Evolutionary conservation across 35 echinoderm and acorn worm species (phyloP).

Genomic region (Holothuria glaberrima): DNA sequence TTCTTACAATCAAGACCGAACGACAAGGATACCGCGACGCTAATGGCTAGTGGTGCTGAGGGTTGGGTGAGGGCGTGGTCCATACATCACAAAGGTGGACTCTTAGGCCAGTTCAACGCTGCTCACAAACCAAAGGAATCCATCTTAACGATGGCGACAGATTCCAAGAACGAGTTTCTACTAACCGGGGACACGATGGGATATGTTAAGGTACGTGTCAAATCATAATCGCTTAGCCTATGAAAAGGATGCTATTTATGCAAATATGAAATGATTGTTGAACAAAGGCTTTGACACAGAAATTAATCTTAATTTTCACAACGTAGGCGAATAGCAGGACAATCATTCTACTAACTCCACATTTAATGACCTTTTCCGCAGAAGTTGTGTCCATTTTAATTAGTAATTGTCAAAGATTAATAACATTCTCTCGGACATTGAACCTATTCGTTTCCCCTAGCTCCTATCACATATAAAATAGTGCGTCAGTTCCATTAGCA

Average conservation of each 20-base stretch:
- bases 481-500: too few species aligned
- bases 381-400: too few species aligned
- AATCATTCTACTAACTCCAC: too few species aligned
- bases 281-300: too few species aligned
- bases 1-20: slow-evolving; percentile 88
- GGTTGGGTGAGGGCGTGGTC: slow-evolving; percentile 99
- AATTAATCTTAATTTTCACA: too few species aligned
- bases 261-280: not conserved
- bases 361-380: too few species aligned
- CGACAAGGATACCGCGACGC: slow-evolving; percentile 95
- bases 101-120: slow-evolving; percentile 94
- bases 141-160: slow-evolving; percentile 88
- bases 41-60: slow-evolving; percentile 93
- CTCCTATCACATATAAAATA: too few species aligned
- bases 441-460: too few species aligned
- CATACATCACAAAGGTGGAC: slow-evolving; percentile 92
- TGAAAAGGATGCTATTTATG: not conserved
- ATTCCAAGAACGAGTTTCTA: slow-evolving; percentile 80
- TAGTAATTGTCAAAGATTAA: too few species aligned
- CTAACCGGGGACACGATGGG: slow-evolving; percentile 91
- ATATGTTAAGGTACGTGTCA: slow-evolving; percentile 81
- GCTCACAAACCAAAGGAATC: slow-evolving; percentile 84
- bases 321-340: too few species aligned
- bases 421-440: too few species aligned
- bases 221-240: not conserved